Evolutionary conservation across 2,797 vertebrate genomes (phyloP), one percentile per base, ranked within the genome.

Genomic region (Catharus ustulatus): DNA sequence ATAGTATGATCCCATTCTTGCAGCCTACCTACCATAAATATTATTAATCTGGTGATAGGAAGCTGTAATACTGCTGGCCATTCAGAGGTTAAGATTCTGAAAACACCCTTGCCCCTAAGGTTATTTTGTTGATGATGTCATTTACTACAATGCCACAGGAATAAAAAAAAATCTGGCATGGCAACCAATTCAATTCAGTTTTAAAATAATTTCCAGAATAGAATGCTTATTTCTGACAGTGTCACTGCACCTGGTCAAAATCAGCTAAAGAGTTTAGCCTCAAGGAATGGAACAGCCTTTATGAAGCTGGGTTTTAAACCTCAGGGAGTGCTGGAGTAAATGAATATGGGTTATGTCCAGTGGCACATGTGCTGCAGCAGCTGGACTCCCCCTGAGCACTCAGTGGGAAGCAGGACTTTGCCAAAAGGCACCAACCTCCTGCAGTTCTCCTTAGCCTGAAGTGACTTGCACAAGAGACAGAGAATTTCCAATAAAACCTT

Each of bases 21-120:
- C 90, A 92, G 85, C 46, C 90, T 72, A 48, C 63, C 54, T 85
- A 90, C 91, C 84, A 80, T 97, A 96, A 96, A 96, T 96, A 95
- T 93, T 92, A 75, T 91, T 89, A 90, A 72, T 95, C 66, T 80
- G 73, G 89, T 86, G 75, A 89, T 84, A 87, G 85, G 89, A 92
- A 92, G 57, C 78, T 81, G 71, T 72, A 90, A 80, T 40, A 76
- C 71, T 93, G 73, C 52, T 85, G 78, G 81, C 73, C 36, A 86
- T 75, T 77, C 9, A 3, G 68, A 94, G 92, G 95, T 94, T 85
- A 86, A 82, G 80, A 87, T 74, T 76, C 80, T 68, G 64, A 72
- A 89, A 86, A 80, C 76, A 67, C 79, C 88, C 84, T 80, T 94
- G 92, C 61, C 93, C 89, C 75, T 90, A 48, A 92, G 91, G 96